Evolutionary conservation across 2,888 invertebrate genomes (phyloP), one percentile per base, ranked within the genome.

Genomic region (Pteria penguin): DNA sequence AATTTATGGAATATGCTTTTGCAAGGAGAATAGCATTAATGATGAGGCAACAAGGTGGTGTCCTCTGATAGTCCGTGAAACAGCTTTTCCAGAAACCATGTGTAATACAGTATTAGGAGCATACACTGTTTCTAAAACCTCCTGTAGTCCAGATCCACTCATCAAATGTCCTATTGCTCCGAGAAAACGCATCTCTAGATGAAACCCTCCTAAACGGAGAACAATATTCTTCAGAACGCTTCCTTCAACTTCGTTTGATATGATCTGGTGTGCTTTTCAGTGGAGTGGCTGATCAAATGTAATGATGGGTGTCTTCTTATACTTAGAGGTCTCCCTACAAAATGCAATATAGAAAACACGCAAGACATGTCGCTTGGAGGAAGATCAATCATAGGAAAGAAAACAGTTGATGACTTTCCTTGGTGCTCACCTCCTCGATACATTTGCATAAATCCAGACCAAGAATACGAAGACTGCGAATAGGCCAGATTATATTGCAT

Each of bases 31-130:
- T n/a, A n/a, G n/a, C n/a, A n/a, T n/a, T n/a, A n/a, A n/a, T n/a
- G n/a, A n/a, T 4, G 58, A 65, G 2, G 67, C 26, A 11, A 70
- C 24, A 5, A 75, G 24, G 24, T 69, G 24, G 26, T 82, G 86
- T 27, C 79, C 83, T 66, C 84, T 75, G 54, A 82, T 65, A 33
- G 82, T 78, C 36, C 80, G 36, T 14, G 82, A 63, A 57, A 81
- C 62, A 32, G 83, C 82, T 52, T 86, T 86, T 1, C 84, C 82
- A 69, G 58, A 61, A 54, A 85, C 63, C 74, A 85, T 83, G 36
- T 84, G 81, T 24, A 66, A 55, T 4, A 84, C 82, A 26, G 75
- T 69, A 62, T 79, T 76, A 31, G 58, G 33, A 24, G 75, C 72
- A 66, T 72, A 79, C 1, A 79, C 33, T 14, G 70, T 70, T 45